A percentile compares a stretch with the other conserved stretches of the same genome.
Evolutionary conservation across 2,113 vertebrate species (phyloP).

Genomic region (Myotis yumanensis): DNA sequence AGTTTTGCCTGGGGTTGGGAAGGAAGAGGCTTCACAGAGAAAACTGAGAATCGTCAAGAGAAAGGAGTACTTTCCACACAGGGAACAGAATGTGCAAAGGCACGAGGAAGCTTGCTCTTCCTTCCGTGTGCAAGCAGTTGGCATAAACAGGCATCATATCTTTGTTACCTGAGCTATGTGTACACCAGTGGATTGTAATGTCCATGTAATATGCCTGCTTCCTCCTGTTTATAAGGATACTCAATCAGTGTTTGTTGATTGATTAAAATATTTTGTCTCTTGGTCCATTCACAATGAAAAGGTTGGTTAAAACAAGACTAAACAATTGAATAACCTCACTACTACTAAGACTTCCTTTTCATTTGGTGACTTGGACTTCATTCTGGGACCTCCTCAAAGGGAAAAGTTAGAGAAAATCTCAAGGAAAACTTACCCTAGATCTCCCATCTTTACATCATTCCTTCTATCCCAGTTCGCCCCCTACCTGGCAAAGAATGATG

Average conservation of each 20-base stretch:
- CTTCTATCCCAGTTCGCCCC: neutral
- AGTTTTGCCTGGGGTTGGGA: neutral
- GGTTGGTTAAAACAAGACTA: neutral
- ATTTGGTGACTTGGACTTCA: neutral
- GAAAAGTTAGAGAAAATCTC: neutral
- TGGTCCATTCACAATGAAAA: neutral
- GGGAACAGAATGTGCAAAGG: neutral
- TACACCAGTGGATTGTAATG: neutral
- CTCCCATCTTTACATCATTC: neutral
- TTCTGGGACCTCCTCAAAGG: neutral
- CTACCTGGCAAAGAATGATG: neutral
- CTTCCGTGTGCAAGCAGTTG: neutral
- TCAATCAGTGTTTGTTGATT: neutral
- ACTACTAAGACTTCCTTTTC: neutral
- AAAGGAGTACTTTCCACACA: neutral
- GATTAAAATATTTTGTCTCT: neutral
- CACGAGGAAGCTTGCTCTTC: neutral
- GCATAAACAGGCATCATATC: neutral
- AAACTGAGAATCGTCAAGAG: neutral
- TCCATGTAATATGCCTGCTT: rapidly evolving
- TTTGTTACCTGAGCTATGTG: neutral
- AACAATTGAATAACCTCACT: neutral
- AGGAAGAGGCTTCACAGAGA: neutral
- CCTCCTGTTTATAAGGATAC: neutral
- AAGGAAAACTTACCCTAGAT: neutral